phyloP scores from a whole-genome alignment of 2,888 invertebrate genomes.

The Serripes groenlandicus region DNA sequence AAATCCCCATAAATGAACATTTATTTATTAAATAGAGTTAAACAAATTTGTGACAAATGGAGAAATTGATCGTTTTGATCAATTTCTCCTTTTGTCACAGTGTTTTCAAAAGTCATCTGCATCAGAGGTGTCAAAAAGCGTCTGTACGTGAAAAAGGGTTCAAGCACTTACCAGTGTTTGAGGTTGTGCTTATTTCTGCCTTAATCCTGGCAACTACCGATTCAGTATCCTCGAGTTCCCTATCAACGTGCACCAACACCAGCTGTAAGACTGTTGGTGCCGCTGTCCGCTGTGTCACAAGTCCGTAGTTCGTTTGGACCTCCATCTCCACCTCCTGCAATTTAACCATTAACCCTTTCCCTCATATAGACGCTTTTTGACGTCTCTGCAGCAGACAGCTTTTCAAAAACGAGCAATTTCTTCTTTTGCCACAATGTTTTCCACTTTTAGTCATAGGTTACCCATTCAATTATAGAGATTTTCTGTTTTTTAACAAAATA shows the following conservation, averaged over 20 bases:
- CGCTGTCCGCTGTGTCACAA: constrained; percentile 77
- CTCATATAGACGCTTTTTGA: no score
- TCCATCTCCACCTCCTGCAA: constrained; percentile 82
- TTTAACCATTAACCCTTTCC: no score
- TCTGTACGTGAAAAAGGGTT: neutral
- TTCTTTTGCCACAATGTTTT: no score
- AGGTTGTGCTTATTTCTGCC: constrained; percentile 61
- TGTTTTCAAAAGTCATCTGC: neutral
- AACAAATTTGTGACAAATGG: neutral
- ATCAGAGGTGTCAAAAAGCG: neutral
- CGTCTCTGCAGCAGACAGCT: no score
- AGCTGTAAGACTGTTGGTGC: constrained; percentile 77
- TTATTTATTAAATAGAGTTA: no score
- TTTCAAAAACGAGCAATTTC: no score
- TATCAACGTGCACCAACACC: constrained; percentile 77
- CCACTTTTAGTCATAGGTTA: no score
- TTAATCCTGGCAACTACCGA: constrained; percentile 82
- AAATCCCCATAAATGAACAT: no score
- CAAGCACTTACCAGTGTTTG: constrained; percentile 37
- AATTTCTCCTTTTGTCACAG: neutral
- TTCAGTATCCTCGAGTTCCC: constrained; percentile 84
- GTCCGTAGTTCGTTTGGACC: constrained; percentile 76
- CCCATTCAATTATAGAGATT: no score
- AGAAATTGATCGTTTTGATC: neutral
- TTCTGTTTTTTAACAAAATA: no score